Evolutionary conservation across 2,113 vertebrate genomes (phyloP).

Genomic region (Aegithalos caudatus): DNA sequence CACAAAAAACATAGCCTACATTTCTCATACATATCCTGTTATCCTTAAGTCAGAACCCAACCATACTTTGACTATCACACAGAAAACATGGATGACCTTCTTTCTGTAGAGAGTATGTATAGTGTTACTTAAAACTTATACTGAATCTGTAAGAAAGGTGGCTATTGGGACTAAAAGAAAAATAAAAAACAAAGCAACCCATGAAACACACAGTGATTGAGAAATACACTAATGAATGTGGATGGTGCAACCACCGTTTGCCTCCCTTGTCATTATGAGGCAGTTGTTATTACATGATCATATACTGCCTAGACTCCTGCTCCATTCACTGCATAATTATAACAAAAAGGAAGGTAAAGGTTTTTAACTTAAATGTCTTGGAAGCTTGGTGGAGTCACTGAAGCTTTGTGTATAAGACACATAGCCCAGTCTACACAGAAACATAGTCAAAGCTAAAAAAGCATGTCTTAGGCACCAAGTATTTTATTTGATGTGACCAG

Average conservation of each 20-base stretch:
- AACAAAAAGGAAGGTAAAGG: background rate
- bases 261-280: background rate
- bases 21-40: background rate
- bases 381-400: background rate
- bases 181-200: background rate
- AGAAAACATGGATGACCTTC: background rate
- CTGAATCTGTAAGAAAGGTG: background rate
- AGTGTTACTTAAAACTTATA: background rate
- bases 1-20: background rate
- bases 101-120: background rate
- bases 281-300: background rate
- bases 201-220: background rate
- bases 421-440: background rate
- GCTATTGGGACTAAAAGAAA: background rate
- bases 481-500: background rate
- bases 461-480: background rate
- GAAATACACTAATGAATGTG: slow-evolving; percentile 24
- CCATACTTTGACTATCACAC: background rate
- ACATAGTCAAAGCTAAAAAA: background rate
- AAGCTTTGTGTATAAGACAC: background rate
- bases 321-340: background rate
- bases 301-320: background rate
- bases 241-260: background rate
- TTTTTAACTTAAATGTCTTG: background rate
- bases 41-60: background rate